These are phyloP conservation scores for Anaspis maculata DNA, from an alignment of 2,888 invertebrate species.

Conservation along the genomic window DNA sequence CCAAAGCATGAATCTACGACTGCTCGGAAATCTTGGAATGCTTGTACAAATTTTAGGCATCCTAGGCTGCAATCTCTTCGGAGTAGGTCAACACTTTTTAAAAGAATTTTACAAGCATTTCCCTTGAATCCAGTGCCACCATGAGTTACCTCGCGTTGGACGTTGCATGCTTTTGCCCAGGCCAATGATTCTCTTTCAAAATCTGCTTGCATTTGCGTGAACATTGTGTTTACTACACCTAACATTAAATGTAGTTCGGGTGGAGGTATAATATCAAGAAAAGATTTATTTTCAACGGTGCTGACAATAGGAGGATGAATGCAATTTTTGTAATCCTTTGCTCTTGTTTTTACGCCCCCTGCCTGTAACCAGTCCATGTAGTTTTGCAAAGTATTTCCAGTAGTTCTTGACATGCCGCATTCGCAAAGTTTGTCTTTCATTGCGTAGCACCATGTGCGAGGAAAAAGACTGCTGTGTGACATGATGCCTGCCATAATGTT, in stretches of 20 bases:
- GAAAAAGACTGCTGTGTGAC: conserved; percentile 1
- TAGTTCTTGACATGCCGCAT: conserved; percentile 2
- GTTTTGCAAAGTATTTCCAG: neutral
- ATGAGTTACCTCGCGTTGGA: conserved; percentile 1
- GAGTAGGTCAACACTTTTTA: neutral
- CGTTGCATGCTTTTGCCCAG: conserved; percentile 1
- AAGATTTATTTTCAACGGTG: neutral
- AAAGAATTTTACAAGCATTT: conserved; percentile 3
- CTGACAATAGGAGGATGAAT: conserved; percentile 1
- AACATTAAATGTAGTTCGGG: conserved; percentile 5
- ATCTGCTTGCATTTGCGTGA: neutral
- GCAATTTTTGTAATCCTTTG: conserved; percentile 4
- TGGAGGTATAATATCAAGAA: conserved; percentile 3
- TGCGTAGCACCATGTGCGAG: conserved; percentile 4
- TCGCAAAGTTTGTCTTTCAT: neutral
- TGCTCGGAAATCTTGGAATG: neutral
- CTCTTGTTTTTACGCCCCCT: neutral
- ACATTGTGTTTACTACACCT: conserved; percentile 3
- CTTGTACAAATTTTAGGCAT: conserved; percentile 1
- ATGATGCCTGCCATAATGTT: conserved; percentile 3
- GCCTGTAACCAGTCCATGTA: neutral
- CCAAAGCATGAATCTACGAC: conserved; percentile 5
- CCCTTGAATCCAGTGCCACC: conserved; percentile 1
- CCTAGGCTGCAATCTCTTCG: neutral
- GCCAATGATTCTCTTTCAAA: neutral